Percentiles rank a stretch among this genome's conserved stretches.
These are phyloP conservation scores for Meandrusa payeni DNA, from an alignment of 2,888 invertebrate species.

Conservation along the genomic window DNA sequence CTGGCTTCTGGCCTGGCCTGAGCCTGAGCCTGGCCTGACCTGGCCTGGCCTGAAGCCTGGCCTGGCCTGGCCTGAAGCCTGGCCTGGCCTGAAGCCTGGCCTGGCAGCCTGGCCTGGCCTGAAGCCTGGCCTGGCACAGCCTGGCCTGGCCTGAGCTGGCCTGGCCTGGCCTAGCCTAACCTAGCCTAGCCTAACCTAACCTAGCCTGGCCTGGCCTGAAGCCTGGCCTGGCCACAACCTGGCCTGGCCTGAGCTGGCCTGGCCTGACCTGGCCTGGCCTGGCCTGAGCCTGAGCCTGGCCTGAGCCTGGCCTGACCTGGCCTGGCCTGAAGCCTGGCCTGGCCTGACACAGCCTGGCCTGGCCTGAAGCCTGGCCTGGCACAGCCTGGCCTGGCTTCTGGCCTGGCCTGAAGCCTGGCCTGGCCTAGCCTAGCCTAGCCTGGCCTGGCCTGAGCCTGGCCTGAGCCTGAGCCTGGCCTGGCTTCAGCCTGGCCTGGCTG, in stretches of 20 bases:
- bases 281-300: constrained; percentile 7
- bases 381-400: too few species aligned
- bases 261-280: constrained; percentile 7
- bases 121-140: constrained; percentile 15
- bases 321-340: constrained; percentile 19
- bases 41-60: neutral
- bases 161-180: neutral
- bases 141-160: constrained; percentile 10
- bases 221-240: constrained; percentile 9
- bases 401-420: too few species aligned
- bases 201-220: constrained; percentile 14
- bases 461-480: too few species aligned
- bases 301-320: constrained; percentile 17
- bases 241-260: neutral
- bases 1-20: constrained; percentile 6
- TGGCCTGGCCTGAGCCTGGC: too few species aligned
- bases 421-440: too few species aligned
- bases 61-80: constrained; percentile 1
- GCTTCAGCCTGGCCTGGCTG: too few species aligned
- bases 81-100: constrained; percentile 9
- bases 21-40: too few species aligned
- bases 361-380: constrained; percentile 2
- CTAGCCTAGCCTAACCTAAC: constrained; percentile 4
- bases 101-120: neutral
- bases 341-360: constrained; percentile 14